phyloP scores from a whole-genome alignment of 2,113 vertebrate genomes.

The Pipa parva region DNA sequence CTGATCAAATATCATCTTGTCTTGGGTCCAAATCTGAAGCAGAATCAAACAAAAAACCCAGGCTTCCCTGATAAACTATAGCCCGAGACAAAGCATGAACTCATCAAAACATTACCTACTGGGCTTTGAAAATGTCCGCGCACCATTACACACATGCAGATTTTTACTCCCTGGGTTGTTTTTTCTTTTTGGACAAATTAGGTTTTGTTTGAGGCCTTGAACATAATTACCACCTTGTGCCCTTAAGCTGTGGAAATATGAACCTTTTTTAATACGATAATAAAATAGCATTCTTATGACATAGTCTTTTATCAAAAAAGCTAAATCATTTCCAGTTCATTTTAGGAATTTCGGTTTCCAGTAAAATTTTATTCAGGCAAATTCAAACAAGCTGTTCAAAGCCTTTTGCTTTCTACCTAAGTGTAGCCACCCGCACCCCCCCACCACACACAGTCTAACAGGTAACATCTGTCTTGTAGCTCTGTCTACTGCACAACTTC shows the following conservation, averaged over 20 bases:
- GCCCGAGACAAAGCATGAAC: background rate
- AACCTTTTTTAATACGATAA: slow-evolving; percentile 42
- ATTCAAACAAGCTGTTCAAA: slow-evolving; percentile 49
- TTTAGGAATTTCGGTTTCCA: slow-evolving; percentile 48
- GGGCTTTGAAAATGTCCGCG: slow-evolving; percentile 28
- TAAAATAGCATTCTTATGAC: slow-evolving; percentile 38
- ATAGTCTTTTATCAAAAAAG: slow-evolving; percentile 40
- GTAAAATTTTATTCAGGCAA: slow-evolving; percentile 57
- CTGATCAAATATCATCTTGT: slow-evolving; percentile 35
- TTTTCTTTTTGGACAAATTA: slow-evolving; percentile 29
- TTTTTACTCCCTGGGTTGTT: too few species aligned
- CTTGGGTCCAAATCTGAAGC: slow-evolving; percentile 7
- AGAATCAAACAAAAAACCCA: background rate
- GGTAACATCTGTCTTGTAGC: slow-evolving; percentile 27
- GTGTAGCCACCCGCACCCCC: slow-evolving; percentile 4
- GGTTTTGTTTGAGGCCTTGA: slow-evolving; percentile 39
- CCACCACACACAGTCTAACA: slow-evolving; percentile 35
- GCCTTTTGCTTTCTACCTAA: slow-evolving; percentile 7
- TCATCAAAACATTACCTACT: slow-evolving; percentile 15
- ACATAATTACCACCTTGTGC: slow-evolving; percentile 40
- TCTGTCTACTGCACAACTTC: slow-evolving; percentile 22
- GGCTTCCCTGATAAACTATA: slow-evolving; percentile 4
- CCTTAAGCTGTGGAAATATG: slow-evolving; percentile 37
- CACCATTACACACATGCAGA: background rate
- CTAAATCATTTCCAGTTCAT: slow-evolving; percentile 45